These are phyloP conservation scores for Ptychochromis oligacanthus DNA, from an alignment of 2,113 vertebrate genomes.

Conservation along the genomic window DNA sequence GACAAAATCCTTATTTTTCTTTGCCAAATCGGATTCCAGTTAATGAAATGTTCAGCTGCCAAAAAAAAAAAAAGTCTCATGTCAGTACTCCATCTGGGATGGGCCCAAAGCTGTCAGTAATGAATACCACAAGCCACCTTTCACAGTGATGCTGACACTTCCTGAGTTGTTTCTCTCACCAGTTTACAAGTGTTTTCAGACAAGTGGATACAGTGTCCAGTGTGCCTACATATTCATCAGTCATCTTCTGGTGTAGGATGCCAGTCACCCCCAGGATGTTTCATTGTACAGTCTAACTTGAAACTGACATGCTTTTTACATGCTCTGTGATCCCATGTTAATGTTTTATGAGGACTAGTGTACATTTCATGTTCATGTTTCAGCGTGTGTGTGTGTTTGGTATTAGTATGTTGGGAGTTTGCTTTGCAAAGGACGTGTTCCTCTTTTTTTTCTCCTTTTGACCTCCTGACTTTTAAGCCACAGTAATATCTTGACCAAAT, in stretches of 20 bases:
- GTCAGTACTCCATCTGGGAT: conserved; percentile 17
- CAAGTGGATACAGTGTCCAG: conserved; percentile 35
- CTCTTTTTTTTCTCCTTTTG: not conserved
- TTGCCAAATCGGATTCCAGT: conserved; percentile 39
- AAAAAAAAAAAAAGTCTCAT: conserved; percentile 38
- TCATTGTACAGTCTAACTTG: conserved; percentile 8
- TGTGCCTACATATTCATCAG: conserved; percentile 49
- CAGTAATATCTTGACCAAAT: not conserved
- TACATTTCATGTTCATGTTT: conserved; percentile 62
- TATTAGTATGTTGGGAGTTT: not conserved
- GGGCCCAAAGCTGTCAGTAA: not conserved
- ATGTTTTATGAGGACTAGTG: conserved; percentile 65
- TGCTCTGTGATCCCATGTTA: conserved; percentile 62
- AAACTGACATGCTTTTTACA: conserved; percentile 64
- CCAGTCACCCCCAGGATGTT: not conserved
- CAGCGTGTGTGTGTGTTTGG: conserved; percentile 14
- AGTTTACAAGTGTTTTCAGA: conserved; percentile 11
- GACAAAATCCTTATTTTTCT: conserved; percentile 31
- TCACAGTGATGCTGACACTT: conserved; percentile 29
- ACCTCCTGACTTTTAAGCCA: not conserved
- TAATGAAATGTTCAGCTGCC: conserved; percentile 59
- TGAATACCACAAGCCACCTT: conserved; percentile 17
- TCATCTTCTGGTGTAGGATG: conserved; percentile 33
- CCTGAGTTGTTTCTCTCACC: not conserved
- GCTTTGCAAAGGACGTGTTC: not conserved